phyloP scores from a whole-genome alignment of 2,888 invertebrate genomes.

The Lepidonotus clava region DNA sequence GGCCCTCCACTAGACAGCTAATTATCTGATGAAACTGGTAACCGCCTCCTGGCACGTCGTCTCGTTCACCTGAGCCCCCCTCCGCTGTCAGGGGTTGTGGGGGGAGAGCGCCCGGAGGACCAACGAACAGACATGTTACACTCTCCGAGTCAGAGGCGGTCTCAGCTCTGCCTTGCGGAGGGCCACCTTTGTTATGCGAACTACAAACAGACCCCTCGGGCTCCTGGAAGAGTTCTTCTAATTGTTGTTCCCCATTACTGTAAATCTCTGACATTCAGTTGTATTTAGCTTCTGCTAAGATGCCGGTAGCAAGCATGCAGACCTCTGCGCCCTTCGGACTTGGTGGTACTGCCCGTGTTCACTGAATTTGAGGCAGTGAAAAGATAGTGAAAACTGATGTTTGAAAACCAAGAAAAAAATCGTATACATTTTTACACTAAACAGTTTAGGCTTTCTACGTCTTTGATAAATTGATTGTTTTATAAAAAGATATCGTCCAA shows the following conservation, averaged over 20 bases:
- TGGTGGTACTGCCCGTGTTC: too few species aligned
- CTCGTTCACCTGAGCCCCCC: slow-evolving; percentile 20
- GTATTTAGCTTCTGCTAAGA: too few species aligned
- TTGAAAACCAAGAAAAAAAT: too few species aligned
- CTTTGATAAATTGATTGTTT: too few species aligned
- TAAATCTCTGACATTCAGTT: too few species aligned
- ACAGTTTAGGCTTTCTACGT: too few species aligned
- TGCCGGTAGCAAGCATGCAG: too few species aligned
- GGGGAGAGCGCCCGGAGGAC: neutral
- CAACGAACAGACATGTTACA: neutral
- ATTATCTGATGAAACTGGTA: slow-evolving; percentile 41
- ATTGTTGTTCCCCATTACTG: neutral
- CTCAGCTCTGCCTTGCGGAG: neutral
- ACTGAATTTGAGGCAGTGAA: too few species aligned
- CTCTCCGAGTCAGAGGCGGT: neutral
- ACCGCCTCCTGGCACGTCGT: neutral
- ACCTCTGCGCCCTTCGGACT: too few species aligned
- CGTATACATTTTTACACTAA: too few species aligned
- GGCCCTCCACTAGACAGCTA: slow-evolving; percentile 2
- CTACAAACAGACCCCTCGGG: slow-evolving; percentile 30
- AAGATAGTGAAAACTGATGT: too few species aligned
- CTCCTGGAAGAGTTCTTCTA: neutral
- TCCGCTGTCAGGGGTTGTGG: neutral
- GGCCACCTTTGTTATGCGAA: slow-evolving; percentile 30
- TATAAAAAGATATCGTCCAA: too few species aligned